phyloP scores from a whole-genome alignment of 1,140 invertebrate species.

The Galendromus occidentalis region DNA sequence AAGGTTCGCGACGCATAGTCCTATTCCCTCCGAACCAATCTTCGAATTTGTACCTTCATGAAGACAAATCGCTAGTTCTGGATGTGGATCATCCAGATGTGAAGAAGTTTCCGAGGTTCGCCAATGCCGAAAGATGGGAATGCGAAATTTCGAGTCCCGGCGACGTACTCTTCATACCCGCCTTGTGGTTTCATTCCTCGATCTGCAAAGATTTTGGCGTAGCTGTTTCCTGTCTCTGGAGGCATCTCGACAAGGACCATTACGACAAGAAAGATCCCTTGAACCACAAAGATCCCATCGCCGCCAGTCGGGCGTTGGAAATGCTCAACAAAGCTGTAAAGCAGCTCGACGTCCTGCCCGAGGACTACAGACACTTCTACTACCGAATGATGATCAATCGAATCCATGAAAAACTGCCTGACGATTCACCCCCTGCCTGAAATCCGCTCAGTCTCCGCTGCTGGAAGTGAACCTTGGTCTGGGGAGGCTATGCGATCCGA shows the following conservation, averaged over 20 bases:
- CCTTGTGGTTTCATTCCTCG: not conserved
- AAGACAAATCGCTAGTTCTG: not conserved
- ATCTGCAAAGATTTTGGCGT: slow-evolving; percentile 10
- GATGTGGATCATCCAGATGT: not conserved
- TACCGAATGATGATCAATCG: slow-evolving; percentile 6
- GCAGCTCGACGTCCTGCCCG: not conserved
- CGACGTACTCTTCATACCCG: not conserved
- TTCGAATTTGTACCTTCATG: not conserved
- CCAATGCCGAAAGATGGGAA: not conserved
- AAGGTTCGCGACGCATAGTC: not conserved
- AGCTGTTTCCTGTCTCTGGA: not conserved
- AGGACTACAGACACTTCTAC: slow-evolving; percentile 6
- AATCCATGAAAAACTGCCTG: not conserved
- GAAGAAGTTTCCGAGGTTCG: not conserved
- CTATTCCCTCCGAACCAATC: not conserved
- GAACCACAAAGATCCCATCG: not conserved
- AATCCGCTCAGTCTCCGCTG: not conserved
- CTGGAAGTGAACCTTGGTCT: not conserved
- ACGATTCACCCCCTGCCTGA: not conserved
- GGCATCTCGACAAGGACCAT: not conserved
- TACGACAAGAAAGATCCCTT: slow-evolving; percentile 5
- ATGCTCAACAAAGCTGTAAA: not conserved
- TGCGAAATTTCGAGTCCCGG: not conserved
- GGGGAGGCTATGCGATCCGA: not conserved
- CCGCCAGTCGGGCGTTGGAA: not conserved